phyloP scores from a whole-genome alignment of 2,888 invertebrate species.

The Pherbina coryleti region DNA sequence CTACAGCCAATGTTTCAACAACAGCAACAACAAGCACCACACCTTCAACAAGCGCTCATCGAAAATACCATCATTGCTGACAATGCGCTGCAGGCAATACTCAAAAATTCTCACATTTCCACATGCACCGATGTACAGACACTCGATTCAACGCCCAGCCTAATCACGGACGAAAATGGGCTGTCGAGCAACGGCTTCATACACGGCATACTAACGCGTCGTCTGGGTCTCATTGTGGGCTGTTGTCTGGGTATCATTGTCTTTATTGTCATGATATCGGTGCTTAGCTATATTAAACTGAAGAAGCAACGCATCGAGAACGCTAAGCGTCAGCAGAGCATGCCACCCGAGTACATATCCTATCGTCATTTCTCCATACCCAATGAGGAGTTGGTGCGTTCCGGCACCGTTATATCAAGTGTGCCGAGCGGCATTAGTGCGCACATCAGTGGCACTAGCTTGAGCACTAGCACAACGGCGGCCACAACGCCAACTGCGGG shows the following conservation, averaged over 20 bases:
- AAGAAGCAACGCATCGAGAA: constrained; percentile 83
- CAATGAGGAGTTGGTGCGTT: constrained; percentile 72
- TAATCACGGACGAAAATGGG: constrained; percentile 72
- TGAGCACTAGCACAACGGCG: constrained; percentile 62
- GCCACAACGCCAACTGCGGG: constrained; percentile 58
- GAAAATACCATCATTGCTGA: constrained; percentile 75
- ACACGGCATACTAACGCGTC: constrained; percentile 82
- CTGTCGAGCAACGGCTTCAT: constrained; percentile 79
- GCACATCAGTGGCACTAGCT: constrained; percentile 67
- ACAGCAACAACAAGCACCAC: constrained; percentile 43
- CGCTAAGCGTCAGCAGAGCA: constrained; percentile 78
- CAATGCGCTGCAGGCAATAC: constrained; percentile 71
- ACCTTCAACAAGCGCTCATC: constrained; percentile 56
- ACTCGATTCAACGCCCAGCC: constrained; percentile 78
- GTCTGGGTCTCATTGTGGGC: constrained; percentile 87
- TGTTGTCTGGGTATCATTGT: constrained; percentile 89
- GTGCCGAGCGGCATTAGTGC: constrained; percentile 68
- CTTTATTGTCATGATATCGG: constrained; percentile 86
- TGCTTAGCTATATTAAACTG: constrained; percentile 85
- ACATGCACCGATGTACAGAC: constrained; percentile 84
- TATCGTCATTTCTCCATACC: constrained; percentile 81
- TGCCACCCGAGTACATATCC: constrained; percentile 85
- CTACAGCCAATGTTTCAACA: background rate
- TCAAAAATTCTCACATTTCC: constrained; percentile 80
- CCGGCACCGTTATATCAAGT: constrained; percentile 59